A percentile compares a stretch with the other conserved stretches of the same genome.
Conservation (phyloP, 64 coral and sea anemone species). For the Orbicella faveolata region DNA sequence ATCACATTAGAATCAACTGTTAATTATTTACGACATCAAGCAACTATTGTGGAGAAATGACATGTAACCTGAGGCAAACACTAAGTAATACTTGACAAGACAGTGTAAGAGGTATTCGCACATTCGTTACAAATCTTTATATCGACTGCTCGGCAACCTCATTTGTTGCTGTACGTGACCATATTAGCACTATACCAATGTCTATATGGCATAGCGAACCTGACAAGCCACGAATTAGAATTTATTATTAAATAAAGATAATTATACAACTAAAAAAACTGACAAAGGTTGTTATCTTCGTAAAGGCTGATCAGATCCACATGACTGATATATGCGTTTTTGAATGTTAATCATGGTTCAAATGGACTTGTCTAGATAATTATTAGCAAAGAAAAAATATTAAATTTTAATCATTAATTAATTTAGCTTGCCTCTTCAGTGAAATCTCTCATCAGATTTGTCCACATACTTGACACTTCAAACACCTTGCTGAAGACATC, state of each 20-base stretch:
- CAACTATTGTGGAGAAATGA: no score
- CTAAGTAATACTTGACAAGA: not conserved
- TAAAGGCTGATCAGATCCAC: no score
- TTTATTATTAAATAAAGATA: no score
- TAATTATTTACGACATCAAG: no score
- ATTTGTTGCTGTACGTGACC: conserved; percentile 23
- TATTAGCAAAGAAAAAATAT: not conserved
- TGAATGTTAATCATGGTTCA: no score
- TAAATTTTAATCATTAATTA: not conserved
- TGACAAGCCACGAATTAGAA: not conserved
- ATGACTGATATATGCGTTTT: no score
- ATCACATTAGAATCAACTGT: no score
- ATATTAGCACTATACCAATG: conserved; percentile 12
- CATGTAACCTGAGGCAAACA: no score
- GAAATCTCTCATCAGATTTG: conserved; percentile 63
- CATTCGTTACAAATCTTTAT: conserved; percentile 33
- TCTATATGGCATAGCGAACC: not conserved
- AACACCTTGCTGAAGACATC: conserved; percentile 90
- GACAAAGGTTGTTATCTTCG: no score
- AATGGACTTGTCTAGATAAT: no score
- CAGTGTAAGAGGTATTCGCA: conserved; percentile 46
- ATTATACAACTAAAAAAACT: no score
- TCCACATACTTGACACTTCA: conserved; percentile 86
- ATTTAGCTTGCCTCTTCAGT: conserved; percentile 55
- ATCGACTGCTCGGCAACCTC: conserved; percentile 46